Evolutionary conservation across 2,113 vertebrate genomes (phyloP), one percentile per base, ranked within the genome.

Genomic region (Salvelinus namaycush): DNA sequence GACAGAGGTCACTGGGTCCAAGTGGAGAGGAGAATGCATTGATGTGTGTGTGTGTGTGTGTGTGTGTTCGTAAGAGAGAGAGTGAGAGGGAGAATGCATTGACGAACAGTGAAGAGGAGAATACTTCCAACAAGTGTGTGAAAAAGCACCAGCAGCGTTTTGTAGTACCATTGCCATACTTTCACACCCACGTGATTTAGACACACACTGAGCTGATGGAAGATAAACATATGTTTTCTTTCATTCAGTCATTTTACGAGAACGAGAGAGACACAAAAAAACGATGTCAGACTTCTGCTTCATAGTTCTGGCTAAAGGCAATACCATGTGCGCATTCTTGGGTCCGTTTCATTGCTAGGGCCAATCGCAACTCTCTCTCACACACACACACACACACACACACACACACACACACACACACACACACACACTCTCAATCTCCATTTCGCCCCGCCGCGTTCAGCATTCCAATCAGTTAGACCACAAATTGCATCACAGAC

Each of bases 211-310:
- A 39, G 34, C 8, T 39, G 34, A 39, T 39, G 34, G 34, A 39
- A 39, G 34, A 39, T 39, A 62, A 79, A 74, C 54, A 64, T 65
- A 22, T 20, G 51, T 16, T 16, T 26, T 20, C 16, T 71, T 64
- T 75, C 73, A 79, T 74, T 75, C 72, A 78, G 75, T 73, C 78
- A 12, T 64, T 22, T 64, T 64, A 64, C 9, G 22, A 57, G 51
- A 57, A 18, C 18, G 16, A 57, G 4, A 57, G 51, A 57, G 31
- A 34, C 31, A 34, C 1, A 57, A 57, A 57, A 57, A 57, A 18
- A 16, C 12, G 0, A 39, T 57, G 51, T 16, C 1, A 57, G 51
- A 57, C 12, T 0, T 39, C 7, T 39, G 8, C 7, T 39, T 39
- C 34, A 39, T 39, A 39, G 34, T 39, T 13, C 18, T 57, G 51